Percentiles rank a stretch among this genome's conserved stretches.
phyloP scores from a whole-genome alignment of 2,888 invertebrate genomes.

The Orthosia incerta region DNA sequence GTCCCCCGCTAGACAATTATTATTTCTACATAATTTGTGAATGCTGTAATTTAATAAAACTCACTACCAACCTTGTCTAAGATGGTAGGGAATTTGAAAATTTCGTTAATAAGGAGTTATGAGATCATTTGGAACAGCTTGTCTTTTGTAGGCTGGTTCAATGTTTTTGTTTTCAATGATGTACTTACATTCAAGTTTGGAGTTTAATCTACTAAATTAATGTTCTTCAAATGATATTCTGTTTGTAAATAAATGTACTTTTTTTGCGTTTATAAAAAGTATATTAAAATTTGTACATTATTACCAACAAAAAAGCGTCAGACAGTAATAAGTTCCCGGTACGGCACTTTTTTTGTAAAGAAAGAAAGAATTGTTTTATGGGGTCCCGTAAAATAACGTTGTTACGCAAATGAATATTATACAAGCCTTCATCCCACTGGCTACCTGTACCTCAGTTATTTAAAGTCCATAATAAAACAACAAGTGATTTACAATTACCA shows the following conservation, averaged over 20 bases:
- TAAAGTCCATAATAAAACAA: constrained; percentile 48
- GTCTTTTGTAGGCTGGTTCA: constrained; percentile 16
- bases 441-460: constrained; percentile 52
- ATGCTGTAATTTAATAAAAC: constrained; percentile 89
- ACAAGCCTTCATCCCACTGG: constrained; percentile 26
- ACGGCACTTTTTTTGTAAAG: too few species aligned
- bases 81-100: constrained; percentile 69
- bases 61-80: constrained; percentile 63
- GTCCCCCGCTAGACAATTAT: constrained; percentile 79
- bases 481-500: constrained; percentile 63
- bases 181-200: too few species aligned
- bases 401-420: constrained; percentile 42
- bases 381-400: too few species aligned
- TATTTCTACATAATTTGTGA: constrained; percentile 89
- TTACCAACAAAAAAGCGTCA: too few species aligned
- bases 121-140: constrained; percentile 17
- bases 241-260: too few species aligned
- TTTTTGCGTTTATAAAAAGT: background rate
- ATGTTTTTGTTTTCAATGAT: constrained; percentile 12
- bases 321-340: too few species aligned
- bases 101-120: constrained; percentile 63
- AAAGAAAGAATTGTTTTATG: too few species aligned
- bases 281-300: too few species aligned
- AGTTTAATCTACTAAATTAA: too few species aligned
- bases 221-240: background rate